Conservation (phyloP, 2,888 invertebrate genomes). For the Lasioglossum zephyrum region DNA sequence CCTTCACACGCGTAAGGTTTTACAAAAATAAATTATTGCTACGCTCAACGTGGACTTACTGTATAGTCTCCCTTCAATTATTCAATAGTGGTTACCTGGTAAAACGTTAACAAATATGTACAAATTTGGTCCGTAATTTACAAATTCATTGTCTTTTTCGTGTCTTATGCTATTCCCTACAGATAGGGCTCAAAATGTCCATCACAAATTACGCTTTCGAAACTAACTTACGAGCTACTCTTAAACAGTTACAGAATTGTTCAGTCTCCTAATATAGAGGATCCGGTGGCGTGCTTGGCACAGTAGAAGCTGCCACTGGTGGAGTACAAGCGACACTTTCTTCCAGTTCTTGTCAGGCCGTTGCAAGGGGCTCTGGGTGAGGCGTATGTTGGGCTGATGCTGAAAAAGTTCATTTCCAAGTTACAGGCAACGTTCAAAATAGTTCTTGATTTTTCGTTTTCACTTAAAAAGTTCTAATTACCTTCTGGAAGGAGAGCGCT, state of each 20-base stretch:
- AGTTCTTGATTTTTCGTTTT: too few species aligned
- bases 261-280: conserved; percentile 71
- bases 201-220: background rate
- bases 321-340: conserved; percentile 70
- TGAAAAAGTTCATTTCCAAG: conserved; percentile 34
- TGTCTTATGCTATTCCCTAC: background rate
- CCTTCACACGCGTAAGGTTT: background rate
- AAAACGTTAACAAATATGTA: conserved; percentile 8
- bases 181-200: background rate
- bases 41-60: background rate
- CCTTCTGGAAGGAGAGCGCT: conserved; percentile 67
- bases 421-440: too few species aligned
- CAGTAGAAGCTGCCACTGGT: conserved; percentile 69
- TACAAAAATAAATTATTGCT: conserved; percentile 50
- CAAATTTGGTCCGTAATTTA: background rate
- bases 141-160: background rate
- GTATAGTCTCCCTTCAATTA: background rate
- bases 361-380: conserved; percentile 67
- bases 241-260: background rate
- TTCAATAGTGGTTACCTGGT: background rate
- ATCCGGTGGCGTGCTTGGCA: conserved; percentile 68
- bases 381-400: conserved; percentile 64
- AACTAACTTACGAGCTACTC: background rate
- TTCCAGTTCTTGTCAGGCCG: conserved; percentile 76
- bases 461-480: conserved; percentile 37